Evolutionary conservation across 92 coral and sea anemone genomes (phyloP), one percentile per base, ranked within the genome.

Genomic region (Parazoanthus swiftii): DNA sequence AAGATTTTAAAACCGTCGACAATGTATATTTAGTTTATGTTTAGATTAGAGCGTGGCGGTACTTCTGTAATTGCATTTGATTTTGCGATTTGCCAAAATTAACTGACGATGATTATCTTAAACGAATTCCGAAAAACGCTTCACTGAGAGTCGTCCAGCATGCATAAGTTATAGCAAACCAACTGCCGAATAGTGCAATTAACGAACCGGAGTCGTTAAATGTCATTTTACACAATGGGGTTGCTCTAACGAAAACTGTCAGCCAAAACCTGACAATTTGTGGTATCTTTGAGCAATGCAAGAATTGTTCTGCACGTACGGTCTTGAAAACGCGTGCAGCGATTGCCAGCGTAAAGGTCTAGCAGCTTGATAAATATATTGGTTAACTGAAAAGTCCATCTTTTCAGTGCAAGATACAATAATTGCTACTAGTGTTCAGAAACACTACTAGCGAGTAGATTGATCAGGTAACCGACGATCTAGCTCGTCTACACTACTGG

Each of bases 191-290:
- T 18, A 54, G 23, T 39, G 29, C 80, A 76, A 37, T 76, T 76
- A 76, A 39, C 80, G 80, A 76, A 76, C 48, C 2, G 9, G 23
- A 76, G 51, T 39, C 80, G 80, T 76, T 76, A 76, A 76, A 20
- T 63, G 70, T 76, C 46, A 54, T 44, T 38, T 39, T 76, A 8
- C 5, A 76, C 18, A 76, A 37, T 8, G 25, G 79, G 38, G 51
- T 29, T 13, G 44, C 0, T 3, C 25, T 7, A 39, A 76, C 0
- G 37, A 44, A 74, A 74, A 35, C 36, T 74, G 77, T 46, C 44
- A 74, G 77, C 43, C 59, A 54, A 54, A 54, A 11, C 59, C 18
- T 54, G 18, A 54, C 59, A 54, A 54, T 14, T 54, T 54, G 59
- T 11, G 20, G 18, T 54, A 54, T 54, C 18, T 13, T 54, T 54